Base-by-base conservation (phyloP, 64 coral and sea anemone genomes). In the Astreopora myriophthalma region DNA sequence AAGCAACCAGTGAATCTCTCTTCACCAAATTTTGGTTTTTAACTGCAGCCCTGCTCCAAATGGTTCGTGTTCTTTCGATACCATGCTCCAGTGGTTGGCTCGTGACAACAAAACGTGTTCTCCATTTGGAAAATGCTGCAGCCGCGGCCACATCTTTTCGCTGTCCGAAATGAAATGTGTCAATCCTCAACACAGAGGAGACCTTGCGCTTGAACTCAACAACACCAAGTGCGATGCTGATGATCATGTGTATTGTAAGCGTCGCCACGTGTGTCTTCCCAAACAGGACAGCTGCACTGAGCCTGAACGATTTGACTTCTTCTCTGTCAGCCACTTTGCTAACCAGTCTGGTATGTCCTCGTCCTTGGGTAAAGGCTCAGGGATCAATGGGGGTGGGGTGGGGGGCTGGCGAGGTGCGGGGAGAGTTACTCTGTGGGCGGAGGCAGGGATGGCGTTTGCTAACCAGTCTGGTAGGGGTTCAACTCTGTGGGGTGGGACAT, bases 311-410 rank as follows among this genome's bases (percentile, higher is more conserved):
- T 78, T 78, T 7, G 25, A 78, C 42, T 78, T 49, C 44, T 78
- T 78, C 11, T 52, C 40, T 2, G 75, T 78, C 42, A 78, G 75
- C 42, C 40, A 29, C 40, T 78, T 78, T 78, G 75, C 75, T 23
- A 78, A 78, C 75, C 40, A 9, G 40, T 49, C 39, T 16, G 75
- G 75, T 78, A 51, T 10, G 75, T 78, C 0, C 13, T 44, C 38
- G 25, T 58, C 0, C 3, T 3, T 11, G 9, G 9, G 9, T 58
- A 3, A 16, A 3, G 5, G 52, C 52, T 3, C 13, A 20, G 9
- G 52, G 5, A 20, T 58, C 10, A 16, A 20, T 58, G 52, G 3
- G 17, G 9, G 10, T 58, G 52, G 2, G 5, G 42, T n/a, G n/a
- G n/a, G n/a, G n/a, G n/a, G n/a, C n/a, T 46, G 42, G 42, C 11